Evolutionary conservation across 1,140 invertebrate species (phyloP).

Genomic region (Lordiphosa mommai): DNA sequence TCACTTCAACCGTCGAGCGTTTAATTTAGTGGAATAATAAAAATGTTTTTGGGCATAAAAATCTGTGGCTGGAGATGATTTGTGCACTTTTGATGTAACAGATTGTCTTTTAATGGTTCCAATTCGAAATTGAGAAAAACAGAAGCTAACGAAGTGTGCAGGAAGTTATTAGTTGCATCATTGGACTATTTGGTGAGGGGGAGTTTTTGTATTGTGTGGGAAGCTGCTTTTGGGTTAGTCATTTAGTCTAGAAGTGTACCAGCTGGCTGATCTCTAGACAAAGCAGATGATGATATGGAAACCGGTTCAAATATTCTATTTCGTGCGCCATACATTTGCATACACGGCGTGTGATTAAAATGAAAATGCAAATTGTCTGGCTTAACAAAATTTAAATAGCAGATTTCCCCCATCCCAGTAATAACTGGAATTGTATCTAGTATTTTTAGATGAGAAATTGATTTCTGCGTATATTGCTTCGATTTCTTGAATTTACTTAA

Average conservation of each 20-base stretch:
- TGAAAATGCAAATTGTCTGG: no score
- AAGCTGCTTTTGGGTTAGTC: conserved; percentile 1
- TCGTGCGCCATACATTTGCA: no score
- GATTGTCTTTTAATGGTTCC: conserved; percentile 70
- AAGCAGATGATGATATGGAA: background rate
- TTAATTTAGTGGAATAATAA: conserved; percentile 78
- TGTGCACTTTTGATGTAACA: conserved; percentile 76
- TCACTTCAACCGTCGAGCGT: conserved; percentile 36
- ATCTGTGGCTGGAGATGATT: conserved; percentile 62
- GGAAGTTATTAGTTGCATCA: conserved; percentile 20
- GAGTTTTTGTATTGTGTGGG: background rate
- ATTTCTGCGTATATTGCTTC: no score
- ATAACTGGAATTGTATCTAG: no score
- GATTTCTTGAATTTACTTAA: no score
- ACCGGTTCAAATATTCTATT: background rate
- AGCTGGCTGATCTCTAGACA: background rate
- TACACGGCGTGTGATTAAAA: no score
- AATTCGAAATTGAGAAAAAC: conserved; percentile 14
- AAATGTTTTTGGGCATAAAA: conserved; percentile 75
- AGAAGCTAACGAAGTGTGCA: conserved; percentile 9
- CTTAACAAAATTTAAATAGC: no score
- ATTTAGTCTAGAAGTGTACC: background rate
- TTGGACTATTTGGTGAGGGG: background rate
- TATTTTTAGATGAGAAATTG: no score
- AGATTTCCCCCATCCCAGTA: no score